Evolutionary conservation across 2,113 vertebrate species (phyloP).

Genomic region (Scalopus aquaticus): DNA sequence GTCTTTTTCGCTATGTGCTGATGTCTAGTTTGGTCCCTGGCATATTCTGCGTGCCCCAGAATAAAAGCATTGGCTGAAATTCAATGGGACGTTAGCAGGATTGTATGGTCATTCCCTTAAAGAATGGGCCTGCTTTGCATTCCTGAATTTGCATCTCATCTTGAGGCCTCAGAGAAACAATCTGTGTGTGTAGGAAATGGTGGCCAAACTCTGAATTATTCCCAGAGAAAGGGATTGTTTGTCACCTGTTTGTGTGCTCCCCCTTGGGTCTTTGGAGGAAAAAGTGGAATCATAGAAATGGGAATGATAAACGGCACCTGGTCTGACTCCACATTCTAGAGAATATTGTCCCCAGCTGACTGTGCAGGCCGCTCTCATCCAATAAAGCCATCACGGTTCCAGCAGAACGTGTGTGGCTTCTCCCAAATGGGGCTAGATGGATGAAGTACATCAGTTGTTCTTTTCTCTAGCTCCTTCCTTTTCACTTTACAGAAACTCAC

Average conservation of each 20-base stretch:
- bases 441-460: neutral
- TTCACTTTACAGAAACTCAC: neutral
- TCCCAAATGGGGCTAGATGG: neutral
- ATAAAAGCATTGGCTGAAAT: neutral
- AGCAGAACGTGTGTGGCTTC: neutral
- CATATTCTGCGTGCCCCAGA: neutral
- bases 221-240: neutral
- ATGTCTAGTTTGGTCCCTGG: neutral
- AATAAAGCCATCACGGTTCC: neutral
- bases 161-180: constrained; percentile 11
- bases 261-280: neutral
- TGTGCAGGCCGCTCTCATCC: neutral
- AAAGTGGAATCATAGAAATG: neutral
- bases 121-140: neutral
- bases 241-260: neutral
- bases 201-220: neutral
- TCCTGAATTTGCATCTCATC: neutral
- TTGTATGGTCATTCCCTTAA: neutral
- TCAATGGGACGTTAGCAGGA: neutral
- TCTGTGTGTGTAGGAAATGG: neutral
- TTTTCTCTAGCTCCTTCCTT: neutral
- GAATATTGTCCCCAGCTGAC: neutral
- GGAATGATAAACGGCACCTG: neutral
- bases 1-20: neutral
- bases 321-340: neutral